These are phyloP conservation scores for Scomber japonicus DNA, from an alignment of 2,113 vertebrate genomes.

Conservation along the genomic window DNA sequence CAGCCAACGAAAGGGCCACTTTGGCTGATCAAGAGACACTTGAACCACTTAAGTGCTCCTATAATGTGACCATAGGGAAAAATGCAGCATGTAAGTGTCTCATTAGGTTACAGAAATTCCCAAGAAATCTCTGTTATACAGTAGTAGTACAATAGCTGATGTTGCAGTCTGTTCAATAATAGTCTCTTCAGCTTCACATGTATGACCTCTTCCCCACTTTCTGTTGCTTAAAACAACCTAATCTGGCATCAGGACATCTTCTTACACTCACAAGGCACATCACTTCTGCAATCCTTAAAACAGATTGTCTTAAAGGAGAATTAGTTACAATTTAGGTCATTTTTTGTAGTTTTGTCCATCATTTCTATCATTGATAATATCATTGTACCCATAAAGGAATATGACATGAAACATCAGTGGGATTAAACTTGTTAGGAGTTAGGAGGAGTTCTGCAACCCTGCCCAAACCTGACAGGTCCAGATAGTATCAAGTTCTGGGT, in stretches of 20 bases:
- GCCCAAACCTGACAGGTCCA: too few species aligned
- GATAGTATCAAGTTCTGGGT: too few species aligned
- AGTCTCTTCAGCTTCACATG: neutral
- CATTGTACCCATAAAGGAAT: neutral
- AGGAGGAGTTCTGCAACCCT: too few species aligned
- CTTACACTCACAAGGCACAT: neutral
- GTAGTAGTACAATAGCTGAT: too few species aligned
- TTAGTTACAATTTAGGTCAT: neutral
- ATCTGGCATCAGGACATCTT: too few species aligned
- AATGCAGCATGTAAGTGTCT: neutral
- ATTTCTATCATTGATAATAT: neutral
- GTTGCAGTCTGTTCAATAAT: neutral
- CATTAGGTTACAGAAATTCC: neutral
- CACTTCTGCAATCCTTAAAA: neutral
- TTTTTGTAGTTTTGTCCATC: neutral
- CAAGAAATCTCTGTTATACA: too few species aligned
- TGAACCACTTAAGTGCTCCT: too few species aligned
- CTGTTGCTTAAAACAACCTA: neutral
- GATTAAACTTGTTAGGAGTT: neutral
- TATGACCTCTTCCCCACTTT: neutral
- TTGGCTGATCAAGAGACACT: too few species aligned
- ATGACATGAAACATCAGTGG: neutral
- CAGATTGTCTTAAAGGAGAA: neutral
- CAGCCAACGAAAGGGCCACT: too few species aligned
- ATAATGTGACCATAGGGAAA: neutral